Base-by-base conservation (phyloP, 2,888 invertebrate genomes). In the Campoplex capitator region DNA sequence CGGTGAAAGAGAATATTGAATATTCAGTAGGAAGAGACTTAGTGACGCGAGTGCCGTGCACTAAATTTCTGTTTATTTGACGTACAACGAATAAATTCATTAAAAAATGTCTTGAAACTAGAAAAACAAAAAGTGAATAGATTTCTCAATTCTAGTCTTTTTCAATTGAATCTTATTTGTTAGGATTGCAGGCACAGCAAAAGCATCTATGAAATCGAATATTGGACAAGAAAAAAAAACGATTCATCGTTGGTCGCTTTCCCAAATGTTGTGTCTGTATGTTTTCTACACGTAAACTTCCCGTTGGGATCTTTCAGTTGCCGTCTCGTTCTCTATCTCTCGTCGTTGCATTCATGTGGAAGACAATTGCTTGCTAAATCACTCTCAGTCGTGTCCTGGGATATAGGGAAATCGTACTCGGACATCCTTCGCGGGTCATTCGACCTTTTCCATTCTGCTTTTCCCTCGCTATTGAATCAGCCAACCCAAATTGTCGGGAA, bases 291-390 rank as follows among this genome's bases (percentile, higher is more conserved):
- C 51, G 45, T 11, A 77, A 35, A 71, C 68, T 73, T 79, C 71
- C 76, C 67, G n/a, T 42, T 62, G 80, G 67, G 54, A 48, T 77
- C 58, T 70, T 67, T 38, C 58, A 81, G 76, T 79, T 42, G 68
- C 54, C 54, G 54, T 73, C 56, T 76, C 73, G 48, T 42, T 81
- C 81, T 70, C 42, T 71, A 68, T 68, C 65, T 74, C 67, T 82
- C 51, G 71, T 83, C 85, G 56, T 82, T 68, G 89, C 89, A 91
- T 91, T 91, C 90, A 89, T 88, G 85, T 89, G 88, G 91, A 90
- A 91, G 91, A 93, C 91, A 92, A 93, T 92, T 90, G 91, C 76
- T 81, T 77, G 91, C 88, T 90, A 91, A 90, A 92, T 91, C 90
- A 90, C 88, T 58, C 76, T 67, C 68, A 58, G 81, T 68, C 48